Conservation (phyloP, 2,113 vertebrate genomes). For the Psilopogon haemacephalus region DNA sequence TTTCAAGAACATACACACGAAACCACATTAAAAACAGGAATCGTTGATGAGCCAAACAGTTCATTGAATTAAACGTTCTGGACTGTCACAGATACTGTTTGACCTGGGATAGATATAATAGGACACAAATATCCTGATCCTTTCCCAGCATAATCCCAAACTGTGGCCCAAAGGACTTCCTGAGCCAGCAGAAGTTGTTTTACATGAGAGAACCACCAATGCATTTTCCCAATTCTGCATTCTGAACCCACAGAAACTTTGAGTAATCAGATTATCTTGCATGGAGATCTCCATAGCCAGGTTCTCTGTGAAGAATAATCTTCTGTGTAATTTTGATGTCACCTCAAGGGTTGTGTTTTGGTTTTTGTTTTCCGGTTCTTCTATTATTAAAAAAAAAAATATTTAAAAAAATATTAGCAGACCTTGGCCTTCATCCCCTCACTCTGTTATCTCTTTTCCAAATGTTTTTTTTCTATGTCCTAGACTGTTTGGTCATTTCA, state of each 20-base stretch:
- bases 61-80: not conserved
- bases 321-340: not conserved
- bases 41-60: rapidly evolving
- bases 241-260: not conserved
- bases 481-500: not conserved
- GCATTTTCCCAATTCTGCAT: not conserved
- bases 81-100: not conserved
- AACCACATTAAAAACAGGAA: not conserved
- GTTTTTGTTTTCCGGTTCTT: rapidly evolving
- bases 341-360: not conserved
- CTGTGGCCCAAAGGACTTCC: not conserved
- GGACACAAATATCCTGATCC: not conserved
- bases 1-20: not conserved
- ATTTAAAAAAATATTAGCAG: not conserved
- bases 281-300: not conserved
- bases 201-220: not conserved
- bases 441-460: not conserved
- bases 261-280: not conserved
- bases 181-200: not conserved
- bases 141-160: not conserved
- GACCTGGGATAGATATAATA: not conserved
- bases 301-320: not conserved
- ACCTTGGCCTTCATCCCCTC: not conserved
- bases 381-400: not conserved
- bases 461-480: not conserved